Base-by-base conservation (phyloP, 1,140 invertebrate genomes). In the Lordiphosa mommai region DNA sequence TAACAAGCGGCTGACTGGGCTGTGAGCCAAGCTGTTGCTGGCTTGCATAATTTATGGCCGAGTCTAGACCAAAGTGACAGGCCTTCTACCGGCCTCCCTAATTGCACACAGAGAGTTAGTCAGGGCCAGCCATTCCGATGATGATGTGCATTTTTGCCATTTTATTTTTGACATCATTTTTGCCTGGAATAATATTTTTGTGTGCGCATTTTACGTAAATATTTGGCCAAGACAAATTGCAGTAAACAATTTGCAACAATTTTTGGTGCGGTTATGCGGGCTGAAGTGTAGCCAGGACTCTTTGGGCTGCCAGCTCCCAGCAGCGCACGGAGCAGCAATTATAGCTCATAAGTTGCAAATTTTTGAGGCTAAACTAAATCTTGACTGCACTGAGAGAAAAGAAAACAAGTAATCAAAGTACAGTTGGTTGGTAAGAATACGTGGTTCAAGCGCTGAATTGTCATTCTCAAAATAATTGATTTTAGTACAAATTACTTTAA, bases 171-270 rank as follows among this genome's bases (percentile, higher is more conserved):
- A 61, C 65, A 73, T 68, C 68, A 73, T 68, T 73, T 70, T 70
- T 40, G 43, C 52, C 46, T 37, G 61, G 23, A 56, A 65, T 64
- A 58, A 58, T 67, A 65, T 58, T 67, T 66, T 66, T 57, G 53
- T 58, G 34, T 16, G 36, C 8, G 9, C 4, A 59, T 47, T 65
- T 51, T 48, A 41, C 33, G 47, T 41, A 80, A 80, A 80, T 80
- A 80, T 82, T 80, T 80, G 60, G 48, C 61, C 76, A 80, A 80
- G 71, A 80, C 77, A 80, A 80, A 80, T 80, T 80, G 76, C 76
- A 80, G 53, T 82, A 82, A 80, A 80, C 67, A 82, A 80, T 82
- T 80, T 80, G 76, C 55, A 74, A 82, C 70, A 80, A 50, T 66
- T 55, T 72, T 80, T 55, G 41, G 46, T 67, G 70, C 34, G 70